A percentile compares a stretch with the other conserved stretches of the same genome.
Evolutionary conservation across 2,797 vertebrate genomes (phyloP).

Genomic region (Bufotes viridis): DNA sequence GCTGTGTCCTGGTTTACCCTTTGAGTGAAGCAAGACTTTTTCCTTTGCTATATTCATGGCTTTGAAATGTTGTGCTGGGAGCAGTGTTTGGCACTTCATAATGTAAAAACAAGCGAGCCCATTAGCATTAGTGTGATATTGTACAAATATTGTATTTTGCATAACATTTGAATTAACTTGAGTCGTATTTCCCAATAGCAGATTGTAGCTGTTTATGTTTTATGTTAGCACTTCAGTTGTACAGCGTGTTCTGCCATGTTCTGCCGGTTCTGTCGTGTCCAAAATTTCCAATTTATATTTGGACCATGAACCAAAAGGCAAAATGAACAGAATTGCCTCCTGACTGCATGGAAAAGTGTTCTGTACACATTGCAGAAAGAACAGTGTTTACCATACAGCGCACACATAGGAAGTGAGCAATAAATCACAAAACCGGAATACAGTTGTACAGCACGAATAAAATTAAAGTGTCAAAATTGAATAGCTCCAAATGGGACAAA

Average conservation of each 20-base stretch:
- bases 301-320: conserved; percentile 64
- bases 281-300: conserved; percentile 65
- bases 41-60: conserved; percentile 52
- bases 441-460: too few relatives aligned
- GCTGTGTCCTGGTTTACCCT: conserved; percentile 46
- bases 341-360: conserved; percentile 53
- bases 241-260: conserved; percentile 70
- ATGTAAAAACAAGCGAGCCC: conserved; percentile 70
- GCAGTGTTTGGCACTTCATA: conserved; percentile 65
- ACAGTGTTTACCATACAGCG: conserved; percentile 58
- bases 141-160: conserved; percentile 73
- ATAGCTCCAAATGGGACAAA: too few relatives aligned
- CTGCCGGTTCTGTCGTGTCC: conserved; percentile 64
- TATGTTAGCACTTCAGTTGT: conserved; percentile 63
- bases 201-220: conserved; percentile 68
- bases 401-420: conserved; percentile 38
- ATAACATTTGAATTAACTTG: conserved; percentile 73
- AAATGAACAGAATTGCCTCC: conserved; percentile 50
- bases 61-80: conserved; percentile 66
- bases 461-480: too few relatives aligned
- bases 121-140: conserved; percentile 69
- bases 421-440: too few relatives aligned
- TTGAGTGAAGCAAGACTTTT: conserved; percentile 44
- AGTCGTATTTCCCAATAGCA: conserved; percentile 68
- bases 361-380: conserved; percentile 19